phyloP scores from a whole-genome alignment of 2,888 invertebrate genomes.

The Lochmaea capreae region DNA sequence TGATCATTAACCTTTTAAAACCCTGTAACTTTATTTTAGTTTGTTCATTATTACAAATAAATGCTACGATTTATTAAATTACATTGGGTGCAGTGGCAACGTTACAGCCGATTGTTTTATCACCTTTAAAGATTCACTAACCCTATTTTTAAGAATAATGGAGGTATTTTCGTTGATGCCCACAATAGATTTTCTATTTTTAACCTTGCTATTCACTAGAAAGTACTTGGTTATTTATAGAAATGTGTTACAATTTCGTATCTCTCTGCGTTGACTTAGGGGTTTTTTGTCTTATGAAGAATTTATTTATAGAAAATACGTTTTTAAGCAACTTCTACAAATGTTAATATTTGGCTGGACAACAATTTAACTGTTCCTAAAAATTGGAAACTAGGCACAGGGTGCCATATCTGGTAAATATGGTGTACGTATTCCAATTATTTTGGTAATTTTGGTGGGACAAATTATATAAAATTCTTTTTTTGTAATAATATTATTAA shows the following conservation, averaged over 20 bases:
- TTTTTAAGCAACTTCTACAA: neutral
- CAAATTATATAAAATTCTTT: too few species aligned
- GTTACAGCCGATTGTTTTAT: neutral
- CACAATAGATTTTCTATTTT: slow-evolving; percentile 38
- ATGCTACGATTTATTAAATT: too few species aligned
- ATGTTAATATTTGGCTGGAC: neutral
- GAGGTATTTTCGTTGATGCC: slow-evolving; percentile 25
- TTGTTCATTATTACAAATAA: too few species aligned
- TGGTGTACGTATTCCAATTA: too few species aligned
- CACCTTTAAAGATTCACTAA: neutral
- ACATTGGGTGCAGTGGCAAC: neutral
- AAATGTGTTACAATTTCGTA: slow-evolving; percentile 32
- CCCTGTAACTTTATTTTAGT: too few species aligned
- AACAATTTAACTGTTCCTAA: too few species aligned
- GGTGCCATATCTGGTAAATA: too few species aligned
- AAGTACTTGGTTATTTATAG: slow-evolving; percentile 36
- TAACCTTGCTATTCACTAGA: slow-evolving; percentile 36
- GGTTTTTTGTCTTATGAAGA: slow-evolving; percentile 37
- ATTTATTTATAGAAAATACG: slow-evolving; percentile 27
- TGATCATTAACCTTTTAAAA: neutral
- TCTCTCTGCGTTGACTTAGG: slow-evolving; percentile 33
- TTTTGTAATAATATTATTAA: too few species aligned
- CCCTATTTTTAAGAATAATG: slow-evolving; percentile 26
- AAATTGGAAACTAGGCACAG: too few species aligned
- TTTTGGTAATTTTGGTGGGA: too few species aligned